These are phyloP conservation scores for Pristionchus japonicus DNA, from an alignment of 2,888 invertebrate species.

Conservation along the genomic window DNA sequence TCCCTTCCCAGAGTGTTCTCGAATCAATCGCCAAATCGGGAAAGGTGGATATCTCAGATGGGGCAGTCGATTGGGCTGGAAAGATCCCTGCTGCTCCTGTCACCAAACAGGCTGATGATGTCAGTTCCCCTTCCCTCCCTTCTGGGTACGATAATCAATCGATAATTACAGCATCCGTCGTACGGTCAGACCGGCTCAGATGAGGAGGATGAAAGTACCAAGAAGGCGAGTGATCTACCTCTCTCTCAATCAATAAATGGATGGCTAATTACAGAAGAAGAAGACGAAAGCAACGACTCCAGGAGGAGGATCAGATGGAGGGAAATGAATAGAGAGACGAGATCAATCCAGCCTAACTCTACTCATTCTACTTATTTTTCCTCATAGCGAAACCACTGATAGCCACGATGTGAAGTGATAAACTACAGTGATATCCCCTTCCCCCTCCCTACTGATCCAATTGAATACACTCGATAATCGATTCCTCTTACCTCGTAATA, in stretches of 20 bases:
- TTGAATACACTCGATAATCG: neutral
- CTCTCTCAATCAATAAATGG: neutral
- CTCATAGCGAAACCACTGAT: neutral
- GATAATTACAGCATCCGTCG: neutral
- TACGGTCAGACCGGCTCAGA: neutral
- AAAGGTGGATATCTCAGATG: neutral
- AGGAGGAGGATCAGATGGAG: neutral
- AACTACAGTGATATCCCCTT: constrained; percentile 6
- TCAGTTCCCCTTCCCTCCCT: neutral
- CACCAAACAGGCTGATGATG: neutral
- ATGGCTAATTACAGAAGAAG: neutral
- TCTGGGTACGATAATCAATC: neutral
- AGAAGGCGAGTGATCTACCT: neutral
- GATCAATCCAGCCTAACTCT: neutral
- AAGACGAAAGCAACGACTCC: neutral
- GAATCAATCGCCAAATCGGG: neutral
- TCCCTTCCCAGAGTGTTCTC: neutral
- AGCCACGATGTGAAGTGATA: constrained; percentile 14
- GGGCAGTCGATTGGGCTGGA: constrained; percentile 24
- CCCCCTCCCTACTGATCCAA: neutral
- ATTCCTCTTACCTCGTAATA: neutral
- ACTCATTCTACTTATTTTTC: constrained; percentile 26
- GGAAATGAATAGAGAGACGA: neutral
- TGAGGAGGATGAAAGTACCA: neutral
- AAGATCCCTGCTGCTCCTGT: constrained; percentile 12